phyloP scores from a whole-genome alignment of 1,140 invertebrate genomes.

The Venturia canescens region DNA sequence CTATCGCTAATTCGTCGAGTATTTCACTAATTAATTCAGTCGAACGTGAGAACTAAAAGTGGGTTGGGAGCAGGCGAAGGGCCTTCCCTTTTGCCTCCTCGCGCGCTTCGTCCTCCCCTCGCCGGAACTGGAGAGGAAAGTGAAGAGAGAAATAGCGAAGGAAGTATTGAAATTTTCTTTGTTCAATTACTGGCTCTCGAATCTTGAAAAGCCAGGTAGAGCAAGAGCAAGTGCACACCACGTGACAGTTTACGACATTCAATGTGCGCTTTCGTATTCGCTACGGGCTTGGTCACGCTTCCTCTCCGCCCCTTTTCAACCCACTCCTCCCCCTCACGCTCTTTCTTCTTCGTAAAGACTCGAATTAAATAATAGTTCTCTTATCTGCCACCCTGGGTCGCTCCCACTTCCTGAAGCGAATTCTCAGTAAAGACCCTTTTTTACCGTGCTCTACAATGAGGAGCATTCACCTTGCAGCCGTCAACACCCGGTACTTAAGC shows the following conservation, averaged over 20 bases:
- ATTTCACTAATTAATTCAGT: slow-evolving; percentile 20
- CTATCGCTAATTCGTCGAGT: neutral
- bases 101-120: too few species aligned
- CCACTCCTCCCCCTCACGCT: neutral
- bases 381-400: neutral
- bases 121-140: neutral
- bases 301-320: neutral
- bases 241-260: neutral
- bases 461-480: neutral
- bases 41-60: neutral
- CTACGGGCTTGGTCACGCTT: neutral
- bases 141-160: neutral
- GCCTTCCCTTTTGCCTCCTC: too few species aligned
- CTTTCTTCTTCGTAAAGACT: neutral
- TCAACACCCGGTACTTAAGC: slow-evolving; percentile 2
- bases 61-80: neutral
- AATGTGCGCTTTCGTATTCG: slow-evolving; percentile 1
- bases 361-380: slow-evolving; percentile 26
- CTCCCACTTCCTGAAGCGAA: neutral
- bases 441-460: neutral
- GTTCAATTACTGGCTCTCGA: slow-evolving; percentile 4
- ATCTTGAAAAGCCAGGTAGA: neutral
- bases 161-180: slow-evolving; percentile 13
- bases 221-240: neutral
- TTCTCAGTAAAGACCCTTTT: neutral